Conservation (phyloP, 1,140 invertebrate species). For the Sweltsa coloradensis region DNA sequence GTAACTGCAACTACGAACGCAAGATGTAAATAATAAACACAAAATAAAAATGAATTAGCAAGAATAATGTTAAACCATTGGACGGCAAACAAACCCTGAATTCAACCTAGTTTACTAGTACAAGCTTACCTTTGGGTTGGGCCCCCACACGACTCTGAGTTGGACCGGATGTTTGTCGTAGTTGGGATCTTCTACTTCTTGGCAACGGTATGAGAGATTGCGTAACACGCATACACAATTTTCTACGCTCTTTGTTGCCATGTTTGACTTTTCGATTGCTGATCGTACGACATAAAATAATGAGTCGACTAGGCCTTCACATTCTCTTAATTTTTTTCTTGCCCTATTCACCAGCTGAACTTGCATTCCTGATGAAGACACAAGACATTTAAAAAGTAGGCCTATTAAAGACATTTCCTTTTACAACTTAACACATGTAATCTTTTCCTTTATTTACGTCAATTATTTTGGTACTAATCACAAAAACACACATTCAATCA, state of each 20-base stretch:
- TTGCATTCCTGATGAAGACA: conserved; percentile 67
- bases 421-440: no score
- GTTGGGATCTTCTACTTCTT: conserved; percentile 93
- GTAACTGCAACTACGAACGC: no score
- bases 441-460: no score
- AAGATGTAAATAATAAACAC: no score
- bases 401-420: no score
- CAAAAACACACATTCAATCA: no score
- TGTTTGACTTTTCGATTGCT: conserved; percentile 84
- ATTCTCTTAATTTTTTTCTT: conserved; percentile 79
- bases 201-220: conserved; percentile 91
- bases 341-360: conserved; percentile 93
- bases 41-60: no score
- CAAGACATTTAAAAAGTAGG: conserved; percentile 9
- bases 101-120: not conserved
- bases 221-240: conserved; percentile 95
- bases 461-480: no score
- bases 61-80: no score
- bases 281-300: conserved; percentile 79
- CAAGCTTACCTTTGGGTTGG: conserved; percentile 49
- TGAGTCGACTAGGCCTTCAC: conserved; percentile 86
- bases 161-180: conserved; percentile 81
- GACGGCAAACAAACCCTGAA: not conserved
- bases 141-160: conserved; percentile 48
- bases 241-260: conserved; percentile 97